Evolutionary conservation across 2,888 invertebrate species (phyloP).

Genomic region (Trachelus iudaicus): DNA sequence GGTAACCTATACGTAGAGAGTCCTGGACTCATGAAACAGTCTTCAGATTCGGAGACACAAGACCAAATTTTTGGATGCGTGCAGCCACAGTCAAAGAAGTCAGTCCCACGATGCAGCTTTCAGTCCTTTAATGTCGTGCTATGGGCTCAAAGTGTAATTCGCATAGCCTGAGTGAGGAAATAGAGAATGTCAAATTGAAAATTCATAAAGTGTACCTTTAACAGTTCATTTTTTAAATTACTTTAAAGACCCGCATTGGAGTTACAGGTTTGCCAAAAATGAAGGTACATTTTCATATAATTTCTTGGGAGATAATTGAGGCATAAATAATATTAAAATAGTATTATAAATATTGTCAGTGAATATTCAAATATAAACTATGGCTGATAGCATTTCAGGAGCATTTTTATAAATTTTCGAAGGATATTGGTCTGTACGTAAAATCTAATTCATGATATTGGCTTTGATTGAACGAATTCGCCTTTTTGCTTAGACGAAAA

Average conservation of each 20-base stretch:
- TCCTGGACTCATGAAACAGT: background rate
- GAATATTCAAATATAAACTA: background rate
- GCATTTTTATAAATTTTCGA: too few relatives aligned
- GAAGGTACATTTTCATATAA: background rate
- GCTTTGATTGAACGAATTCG: background rate
- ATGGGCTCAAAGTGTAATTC: background rate
- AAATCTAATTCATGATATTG: background rate
- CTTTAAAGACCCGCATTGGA: background rate
- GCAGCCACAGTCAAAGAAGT: background rate
- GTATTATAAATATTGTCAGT: background rate
- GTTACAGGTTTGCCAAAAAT: background rate
- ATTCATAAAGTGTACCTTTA: background rate
- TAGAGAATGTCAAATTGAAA: background rate
- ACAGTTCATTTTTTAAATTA: background rate
- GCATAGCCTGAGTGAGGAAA: background rate
- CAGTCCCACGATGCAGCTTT: background rate
- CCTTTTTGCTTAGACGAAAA: background rate
- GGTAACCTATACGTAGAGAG: background rate
- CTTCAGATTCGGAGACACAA: background rate
- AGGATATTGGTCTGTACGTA: background rate
- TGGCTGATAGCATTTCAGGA: background rate
- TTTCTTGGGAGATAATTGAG: background rate
- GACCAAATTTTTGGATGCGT: background rate
- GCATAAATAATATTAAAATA: too few relatives aligned
- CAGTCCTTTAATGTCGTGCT: background rate